Conservation (phyloP, 2,888 invertebrate genomes). For the Xiphydria camelus region DNA sequence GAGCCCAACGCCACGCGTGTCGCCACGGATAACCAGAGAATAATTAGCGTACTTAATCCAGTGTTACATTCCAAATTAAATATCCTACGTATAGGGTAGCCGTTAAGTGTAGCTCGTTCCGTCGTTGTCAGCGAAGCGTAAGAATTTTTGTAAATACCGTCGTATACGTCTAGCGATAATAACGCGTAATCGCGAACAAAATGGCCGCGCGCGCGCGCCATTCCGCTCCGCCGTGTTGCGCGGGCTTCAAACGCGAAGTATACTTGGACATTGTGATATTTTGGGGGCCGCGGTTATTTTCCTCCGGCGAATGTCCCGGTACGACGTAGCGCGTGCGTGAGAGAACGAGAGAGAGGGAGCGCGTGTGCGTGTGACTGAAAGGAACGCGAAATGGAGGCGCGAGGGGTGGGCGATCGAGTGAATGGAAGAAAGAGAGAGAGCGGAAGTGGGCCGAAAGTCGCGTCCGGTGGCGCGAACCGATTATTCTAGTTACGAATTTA, state of each 20-base stretch:
- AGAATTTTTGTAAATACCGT: constrained; percentile 48
- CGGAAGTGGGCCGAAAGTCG: background rate
- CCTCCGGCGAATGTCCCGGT: constrained; percentile 20
- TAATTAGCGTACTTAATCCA: background rate
- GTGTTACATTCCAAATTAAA: constrained; percentile 1
- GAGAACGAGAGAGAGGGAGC: too few relatives aligned
- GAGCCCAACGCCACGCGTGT: too few relatives aligned
- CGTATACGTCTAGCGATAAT: constrained; percentile 41
- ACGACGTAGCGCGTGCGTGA: background rate
- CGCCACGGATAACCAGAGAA: too few relatives aligned
- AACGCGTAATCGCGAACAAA: constrained; percentile 10
- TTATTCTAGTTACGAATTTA: constrained; percentile 57
- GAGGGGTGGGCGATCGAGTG: too few relatives aligned
- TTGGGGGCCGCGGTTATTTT: constrained; percentile 35
- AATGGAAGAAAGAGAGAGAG: constrained; percentile 9
- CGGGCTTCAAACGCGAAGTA: constrained; percentile 41
- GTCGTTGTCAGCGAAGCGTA: constrained; percentile 24
- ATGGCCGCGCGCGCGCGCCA: too few relatives aligned
- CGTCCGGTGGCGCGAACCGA: constrained; percentile 23
- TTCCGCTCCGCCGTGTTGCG: too few relatives aligned
- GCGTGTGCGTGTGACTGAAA: constrained; percentile 22
- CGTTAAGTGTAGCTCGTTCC: background rate
- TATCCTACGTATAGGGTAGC: background rate
- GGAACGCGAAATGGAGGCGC: constrained; percentile 13
- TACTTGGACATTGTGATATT: constrained; percentile 55